Evolutionary conservation across 2,888 invertebrate genomes (phyloP).

Genomic region (Ophion slaviceki): DNA sequence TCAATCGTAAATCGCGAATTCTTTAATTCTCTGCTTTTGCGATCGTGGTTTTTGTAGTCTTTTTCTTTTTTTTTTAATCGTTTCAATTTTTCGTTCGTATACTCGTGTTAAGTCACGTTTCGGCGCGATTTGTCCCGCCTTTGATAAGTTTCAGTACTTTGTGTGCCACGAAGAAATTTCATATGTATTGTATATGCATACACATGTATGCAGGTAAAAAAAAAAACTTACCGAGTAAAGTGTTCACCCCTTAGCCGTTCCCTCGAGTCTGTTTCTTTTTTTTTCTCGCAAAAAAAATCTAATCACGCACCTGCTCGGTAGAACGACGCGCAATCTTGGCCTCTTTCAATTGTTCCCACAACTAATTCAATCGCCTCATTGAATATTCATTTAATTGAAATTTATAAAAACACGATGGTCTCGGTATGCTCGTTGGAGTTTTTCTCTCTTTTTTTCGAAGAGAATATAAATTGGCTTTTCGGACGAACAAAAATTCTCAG

Average conservation of each 20-base stretch:
- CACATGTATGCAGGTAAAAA: slow-evolving; percentile 13
- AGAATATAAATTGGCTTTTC: not conserved
- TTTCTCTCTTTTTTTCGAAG: not conserved
- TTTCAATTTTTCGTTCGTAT: not conserved
- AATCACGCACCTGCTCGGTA: not conserved
- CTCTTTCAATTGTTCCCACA: not conserved
- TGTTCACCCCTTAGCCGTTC: not conserved
- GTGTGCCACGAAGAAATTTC: slow-evolving; percentile 14
- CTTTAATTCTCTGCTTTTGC: not conserved
- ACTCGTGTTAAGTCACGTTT: slow-evolving; percentile 33
- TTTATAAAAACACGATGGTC: not conserved
- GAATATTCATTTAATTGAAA: not conserved
- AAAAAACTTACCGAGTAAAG: not conserved
- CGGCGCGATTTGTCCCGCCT: slow-evolving; percentile 39
- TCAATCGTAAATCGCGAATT: slow-evolving; percentile 32
- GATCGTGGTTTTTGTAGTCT: not conserved
- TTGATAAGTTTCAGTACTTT: slow-evolving; percentile 1
- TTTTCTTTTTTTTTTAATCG: not conserved
- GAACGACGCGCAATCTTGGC: not conserved
- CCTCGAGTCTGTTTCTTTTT: not conserved
- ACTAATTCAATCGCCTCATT: not conserved
- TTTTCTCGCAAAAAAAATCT: slow-evolving; percentile 8
- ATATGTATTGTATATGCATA: not conserved
- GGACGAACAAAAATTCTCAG: not conserved
- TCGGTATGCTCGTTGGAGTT: not conserved